phyloP scores from a whole-genome alignment of 2,797 vertebrate genomes.

The Falco columbarius region DNA sequence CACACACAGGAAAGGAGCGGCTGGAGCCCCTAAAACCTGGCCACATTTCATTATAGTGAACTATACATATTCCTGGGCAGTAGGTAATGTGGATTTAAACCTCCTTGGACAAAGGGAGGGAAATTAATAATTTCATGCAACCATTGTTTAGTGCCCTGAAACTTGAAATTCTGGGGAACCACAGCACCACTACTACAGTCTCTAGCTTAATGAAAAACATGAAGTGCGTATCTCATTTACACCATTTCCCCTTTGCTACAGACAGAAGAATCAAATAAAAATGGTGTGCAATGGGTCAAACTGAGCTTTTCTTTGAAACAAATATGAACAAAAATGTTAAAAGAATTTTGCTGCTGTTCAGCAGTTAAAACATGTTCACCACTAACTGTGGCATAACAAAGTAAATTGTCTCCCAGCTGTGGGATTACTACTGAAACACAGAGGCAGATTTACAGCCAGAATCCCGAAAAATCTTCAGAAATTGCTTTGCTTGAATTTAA shows the following conservation, averaged over 20 bases:
- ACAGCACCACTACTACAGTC: background rate
- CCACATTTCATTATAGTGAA: background rate
- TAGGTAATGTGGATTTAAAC: background rate
- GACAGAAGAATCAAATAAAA: background rate
- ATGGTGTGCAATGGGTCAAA: background rate
- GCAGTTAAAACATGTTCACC: background rate
- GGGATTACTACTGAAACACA: background rate
- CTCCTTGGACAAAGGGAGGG: background rate
- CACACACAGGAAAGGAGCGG: background rate
- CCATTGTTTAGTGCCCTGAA: background rate
- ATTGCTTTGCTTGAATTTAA: background rate
- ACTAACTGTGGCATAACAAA: background rate
- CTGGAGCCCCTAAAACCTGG: background rate
- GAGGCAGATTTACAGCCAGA: background rate
- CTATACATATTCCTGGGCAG: background rate
- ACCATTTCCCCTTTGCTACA: background rate
- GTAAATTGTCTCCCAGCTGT: background rate
- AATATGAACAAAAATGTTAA: background rate
- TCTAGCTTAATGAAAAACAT: background rate
- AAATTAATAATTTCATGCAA: background rate
- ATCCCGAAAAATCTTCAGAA: background rate
- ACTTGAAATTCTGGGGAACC: background rate
- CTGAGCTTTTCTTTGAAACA: background rate
- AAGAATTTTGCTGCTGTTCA: background rate
- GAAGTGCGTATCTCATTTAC: background rate